Evolutionary conservation across 2,888 invertebrate species (phyloP).

Genomic region (Lacanobia wlatinum): DNA sequence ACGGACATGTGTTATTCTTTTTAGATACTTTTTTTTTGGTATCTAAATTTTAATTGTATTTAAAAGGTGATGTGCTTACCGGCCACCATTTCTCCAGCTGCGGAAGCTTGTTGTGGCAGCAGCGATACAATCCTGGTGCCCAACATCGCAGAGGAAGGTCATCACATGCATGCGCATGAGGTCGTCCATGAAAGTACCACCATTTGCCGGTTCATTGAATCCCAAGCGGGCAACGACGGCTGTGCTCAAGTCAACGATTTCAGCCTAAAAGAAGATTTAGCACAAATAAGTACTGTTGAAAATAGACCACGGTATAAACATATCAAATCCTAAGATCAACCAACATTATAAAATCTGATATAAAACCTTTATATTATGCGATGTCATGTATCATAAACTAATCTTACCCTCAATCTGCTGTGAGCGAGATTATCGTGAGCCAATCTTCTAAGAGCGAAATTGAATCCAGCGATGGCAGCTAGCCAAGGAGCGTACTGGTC

Average conservation of each 20-base stretch:
- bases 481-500: slow-evolving; percentile 93
- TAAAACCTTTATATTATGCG: not conserved
- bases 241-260: slow-evolving; percentile 84
- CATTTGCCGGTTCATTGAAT: slow-evolving; percentile 80
- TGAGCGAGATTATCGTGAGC: slow-evolving; percentile 78
- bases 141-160: slow-evolving; percentile 90
- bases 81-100: slow-evolving; percentile 77
- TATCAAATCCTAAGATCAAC: not conserved
- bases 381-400: not conserved
- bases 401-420: slow-evolving; percentile 74
- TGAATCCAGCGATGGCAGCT: slow-evolving; percentile 90
- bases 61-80: slow-evolving; percentile 71
- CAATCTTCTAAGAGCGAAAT: slow-evolving; percentile 82
- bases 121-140: slow-evolving; percentile 81
- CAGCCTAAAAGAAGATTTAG: slow-evolving; percentile 76
- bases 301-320: not conserved
- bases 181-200: slow-evolving; percentile 88
- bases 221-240: slow-evolving; percentile 87
- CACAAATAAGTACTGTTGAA: not conserved
- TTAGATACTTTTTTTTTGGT: not conserved
- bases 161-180: slow-evolving; percentile 90
- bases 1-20: not conserved
- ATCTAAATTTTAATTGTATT: not conserved
- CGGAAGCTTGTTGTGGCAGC: slow-evolving; percentile 82
- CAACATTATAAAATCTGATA: not conserved